These are phyloP conservation scores for Lethenteron reissneri DNA, from an alignment of 2,113 vertebrate species.

Conservation along the genomic window DNA sequence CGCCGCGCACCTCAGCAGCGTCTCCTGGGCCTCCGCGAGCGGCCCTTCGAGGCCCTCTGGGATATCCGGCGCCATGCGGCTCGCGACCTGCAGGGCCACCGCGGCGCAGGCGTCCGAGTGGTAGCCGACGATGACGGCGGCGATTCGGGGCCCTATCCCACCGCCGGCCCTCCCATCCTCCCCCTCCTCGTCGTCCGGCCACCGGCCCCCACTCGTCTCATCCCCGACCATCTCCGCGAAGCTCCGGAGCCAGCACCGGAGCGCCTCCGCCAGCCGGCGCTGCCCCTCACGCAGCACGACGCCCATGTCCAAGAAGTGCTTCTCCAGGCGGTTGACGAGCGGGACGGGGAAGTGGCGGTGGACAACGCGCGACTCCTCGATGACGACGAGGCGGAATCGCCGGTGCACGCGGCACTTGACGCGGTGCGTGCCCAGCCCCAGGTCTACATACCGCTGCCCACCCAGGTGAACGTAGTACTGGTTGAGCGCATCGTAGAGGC, in stretches of 20 bases:
- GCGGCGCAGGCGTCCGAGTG: constrained; percentile 61
- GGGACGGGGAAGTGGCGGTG: constrained; percentile 72
- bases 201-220: no score
- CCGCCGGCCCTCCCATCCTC: background rate
- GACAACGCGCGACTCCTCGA: constrained; percentile 70
- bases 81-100: constrained; percentile 39
- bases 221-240: background rate
- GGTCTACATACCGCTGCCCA: constrained; percentile 76
- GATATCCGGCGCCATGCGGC: constrained; percentile 16
- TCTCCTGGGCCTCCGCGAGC: constrained; percentile 24
- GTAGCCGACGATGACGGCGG: constrained; percentile 50
- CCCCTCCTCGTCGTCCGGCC: no score
- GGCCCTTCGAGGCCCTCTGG: constrained; percentile 16
- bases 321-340: constrained; percentile 85
- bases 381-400: constrained; percentile 55
- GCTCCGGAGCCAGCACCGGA: constrained; percentile 20
- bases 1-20: constrained; percentile 54
- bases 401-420: constrained; percentile 82
- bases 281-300: constrained; percentile 26
- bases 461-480: constrained; percentile 82
- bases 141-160: background rate
- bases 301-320: constrained; percentile 70
- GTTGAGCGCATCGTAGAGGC: constrained; percentile 82
- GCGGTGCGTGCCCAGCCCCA: constrained; percentile 76
- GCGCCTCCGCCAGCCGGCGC: constrained; percentile 18